A percentile compares a stretch with the other conserved stretches of the same genome.
Evolutionary conservation across 2,888 invertebrate species (phyloP).

Genomic region (Rhaphigaster nebulosa): DNA sequence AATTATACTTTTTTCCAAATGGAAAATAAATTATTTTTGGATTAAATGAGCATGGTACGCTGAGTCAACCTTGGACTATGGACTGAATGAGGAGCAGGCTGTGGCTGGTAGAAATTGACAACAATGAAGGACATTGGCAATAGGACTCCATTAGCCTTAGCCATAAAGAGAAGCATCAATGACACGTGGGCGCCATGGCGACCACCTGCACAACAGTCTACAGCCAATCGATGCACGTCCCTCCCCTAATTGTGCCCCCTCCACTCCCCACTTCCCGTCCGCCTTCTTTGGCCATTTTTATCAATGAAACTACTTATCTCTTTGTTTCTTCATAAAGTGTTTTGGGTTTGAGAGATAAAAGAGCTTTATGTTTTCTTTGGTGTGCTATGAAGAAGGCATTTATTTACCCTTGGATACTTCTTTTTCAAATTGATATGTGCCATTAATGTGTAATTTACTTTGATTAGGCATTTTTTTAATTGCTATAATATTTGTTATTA

Average conservation of each 20-base stretch:
- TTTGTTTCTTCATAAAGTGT: background rate
- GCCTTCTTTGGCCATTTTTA: slow-evolving; percentile 33
- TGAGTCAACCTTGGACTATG: background rate
- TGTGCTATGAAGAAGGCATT: background rate
- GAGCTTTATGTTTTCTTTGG: background rate
- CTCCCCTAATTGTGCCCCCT: slow-evolving; percentile 39
- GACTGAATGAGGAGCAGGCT: background rate
- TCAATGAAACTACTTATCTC: slow-evolving; percentile 23
- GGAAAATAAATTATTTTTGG: background rate
- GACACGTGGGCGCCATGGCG: slow-evolving; percentile 47
- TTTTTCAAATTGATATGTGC: background rate
- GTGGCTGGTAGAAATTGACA: background rate
- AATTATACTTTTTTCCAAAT: no score
- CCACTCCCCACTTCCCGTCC: background rate
- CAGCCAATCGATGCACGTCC: slow-evolving; percentile 47
- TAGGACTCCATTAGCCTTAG: background rate
- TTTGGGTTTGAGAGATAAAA: background rate
- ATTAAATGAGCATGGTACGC: background rate
- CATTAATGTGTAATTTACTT: no score
- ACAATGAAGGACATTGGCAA: background rate
- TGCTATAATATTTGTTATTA: no score
- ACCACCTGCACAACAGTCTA: slow-evolving; percentile 34
- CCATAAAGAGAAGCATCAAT: slow-evolving; percentile 5
- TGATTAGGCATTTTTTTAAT: no score
- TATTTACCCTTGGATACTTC: background rate